phyloP scores from a whole-genome alignment of 2,888 invertebrate species.

The Petrophora chlorosata region DNA sequence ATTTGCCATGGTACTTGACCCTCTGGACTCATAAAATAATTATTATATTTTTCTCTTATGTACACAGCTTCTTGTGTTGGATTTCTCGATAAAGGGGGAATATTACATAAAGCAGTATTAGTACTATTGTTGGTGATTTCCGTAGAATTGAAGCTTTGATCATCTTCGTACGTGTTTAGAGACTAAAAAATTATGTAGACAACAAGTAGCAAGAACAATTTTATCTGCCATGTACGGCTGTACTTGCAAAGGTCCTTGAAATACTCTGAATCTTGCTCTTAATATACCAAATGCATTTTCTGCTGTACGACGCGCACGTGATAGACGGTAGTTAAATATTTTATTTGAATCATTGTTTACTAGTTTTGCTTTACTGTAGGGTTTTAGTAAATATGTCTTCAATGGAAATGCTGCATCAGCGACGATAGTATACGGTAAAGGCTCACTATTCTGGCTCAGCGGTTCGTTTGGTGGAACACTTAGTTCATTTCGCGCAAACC shows the following conservation, averaged over 20 bases:
- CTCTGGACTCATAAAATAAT: constrained; percentile 23
- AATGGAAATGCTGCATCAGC: constrained; percentile 32
- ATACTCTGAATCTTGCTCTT: constrained; percentile 32
- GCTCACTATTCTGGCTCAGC: constrained; percentile 26
- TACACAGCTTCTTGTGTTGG: constrained; percentile 27
- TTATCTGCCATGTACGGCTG: constrained; percentile 29
- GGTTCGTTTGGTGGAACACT: constrained; percentile 37
- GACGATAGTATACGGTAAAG: constrained; percentile 29
- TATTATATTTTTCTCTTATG: constrained; percentile 29
- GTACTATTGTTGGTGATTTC: not conserved
- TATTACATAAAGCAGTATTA: constrained; percentile 11
- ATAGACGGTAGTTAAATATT: constrained; percentile 34
- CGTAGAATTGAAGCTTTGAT: constrained; percentile 6
- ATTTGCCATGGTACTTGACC: constrained; percentile 34
- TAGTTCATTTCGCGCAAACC: constrained; percentile 27
- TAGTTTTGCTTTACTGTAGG: constrained; percentile 32
- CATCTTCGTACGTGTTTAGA: constrained; percentile 12
- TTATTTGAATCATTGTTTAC: constrained; percentile 32
- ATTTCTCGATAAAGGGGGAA: constrained; percentile 18
- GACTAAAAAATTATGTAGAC: constrained; percentile 23
- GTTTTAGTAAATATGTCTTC: constrained; percentile 32
- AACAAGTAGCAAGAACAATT: constrained; percentile 27
- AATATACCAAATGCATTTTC: constrained; percentile 35
- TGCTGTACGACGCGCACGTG: constrained; percentile 30
- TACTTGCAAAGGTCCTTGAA: constrained; percentile 31